phyloP scores from a whole-genome alignment of 1,140 invertebrate species.

The Metaphire vulgaris region DNA sequence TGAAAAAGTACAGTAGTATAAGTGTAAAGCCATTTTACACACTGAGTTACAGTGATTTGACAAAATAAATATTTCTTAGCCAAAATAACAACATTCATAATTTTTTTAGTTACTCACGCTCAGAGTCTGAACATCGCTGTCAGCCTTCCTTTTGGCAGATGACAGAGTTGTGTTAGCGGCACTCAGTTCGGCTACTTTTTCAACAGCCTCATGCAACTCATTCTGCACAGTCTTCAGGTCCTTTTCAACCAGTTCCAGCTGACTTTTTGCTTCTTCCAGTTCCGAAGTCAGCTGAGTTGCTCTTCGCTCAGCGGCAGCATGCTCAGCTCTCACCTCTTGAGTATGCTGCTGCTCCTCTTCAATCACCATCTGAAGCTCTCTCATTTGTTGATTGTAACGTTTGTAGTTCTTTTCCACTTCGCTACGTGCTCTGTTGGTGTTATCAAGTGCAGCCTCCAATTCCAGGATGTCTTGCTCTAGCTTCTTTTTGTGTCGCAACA shows the following conservation, averaged over 20 bases:
- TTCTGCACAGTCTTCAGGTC: slow-evolving; percentile 92
- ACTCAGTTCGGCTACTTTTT: slow-evolving; percentile 89
- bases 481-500: slow-evolving; percentile 99
- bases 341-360: slow-evolving; percentile 56
- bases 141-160: slow-evolving; percentile 66
- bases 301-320: slow-evolving; percentile 71
- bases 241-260: slow-evolving; percentile 85
- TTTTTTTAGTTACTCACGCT: not conserved
- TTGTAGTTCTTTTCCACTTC: slow-evolving; percentile 99
- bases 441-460: slow-evolving; percentile 92
- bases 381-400: slow-evolving; percentile 67
- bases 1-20: too few relatives aligned
- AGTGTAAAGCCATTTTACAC: too few relatives aligned
- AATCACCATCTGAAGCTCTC: slow-evolving; percentile 25
- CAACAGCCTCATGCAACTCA: slow-evolving; percentile 91
- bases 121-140: slow-evolving; percentile 11
- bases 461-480: slow-evolving; percentile 99
- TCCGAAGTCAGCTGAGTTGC: slow-evolving; percentile 91
- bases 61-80: too few relatives aligned
- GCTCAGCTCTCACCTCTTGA: slow-evolving; percentile 63
- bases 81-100: too few relatives aligned
- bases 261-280: slow-evolving; percentile 88
- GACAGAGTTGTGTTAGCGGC: slow-evolving; percentile 70
- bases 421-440: slow-evolving; percentile 67
- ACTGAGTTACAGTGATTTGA: too few relatives aligned